Base-by-base conservation (phyloP, 2,888 invertebrate genomes). In the Hofmannophila pseudospretella region DNA sequence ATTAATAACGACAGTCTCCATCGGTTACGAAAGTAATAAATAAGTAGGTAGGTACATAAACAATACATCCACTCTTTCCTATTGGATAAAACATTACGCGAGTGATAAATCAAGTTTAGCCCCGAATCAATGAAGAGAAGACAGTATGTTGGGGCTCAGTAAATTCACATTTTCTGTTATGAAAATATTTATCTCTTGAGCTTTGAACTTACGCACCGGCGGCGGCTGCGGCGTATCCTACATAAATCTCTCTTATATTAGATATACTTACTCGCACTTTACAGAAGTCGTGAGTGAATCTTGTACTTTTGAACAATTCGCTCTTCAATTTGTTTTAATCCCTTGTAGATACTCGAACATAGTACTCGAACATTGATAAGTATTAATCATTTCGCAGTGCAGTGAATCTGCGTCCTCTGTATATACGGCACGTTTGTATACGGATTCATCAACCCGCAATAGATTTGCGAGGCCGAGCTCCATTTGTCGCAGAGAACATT, bases 171-270 rank as follows among this genome's bases (percentile, higher is more conserved):
- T 46, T 41, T 37, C 44, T 38, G 41, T 46, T 46, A 45, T 43
- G 45, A 47, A 49, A 45, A 51, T 41, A 49, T 44, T 39, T 38
- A 38, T 49, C 52, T 42, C 45, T 36, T 13, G 47, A 45, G 51
- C 39, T 39, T 49, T 45, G 32, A 46, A 45, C 41, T 42, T 37
- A 4, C 10, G 7, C 23, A 23, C n/a, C n/a, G 23, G 16, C 5
- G 16, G 3, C 3, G 16, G 16, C 5, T 3, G 3, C n/a, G 23
- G 16, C 5, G 16, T 16, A 16, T 3, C 3, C 5, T 3, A 8
- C 7, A 23, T 8, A 23, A 23, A 23, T 23, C n/a, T 8, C 8
- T 23, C n/a, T n/a, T n/a, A n/a, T n/a, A 7, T n/a, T 5, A 23
- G 8, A n/a, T 5, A n/a, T 5, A 23, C 23, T 23, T 7, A n/a